Base-by-base conservation (phyloP, 64 coral and sea anemone genomes). In the Actinia tenebrosa region DNA sequence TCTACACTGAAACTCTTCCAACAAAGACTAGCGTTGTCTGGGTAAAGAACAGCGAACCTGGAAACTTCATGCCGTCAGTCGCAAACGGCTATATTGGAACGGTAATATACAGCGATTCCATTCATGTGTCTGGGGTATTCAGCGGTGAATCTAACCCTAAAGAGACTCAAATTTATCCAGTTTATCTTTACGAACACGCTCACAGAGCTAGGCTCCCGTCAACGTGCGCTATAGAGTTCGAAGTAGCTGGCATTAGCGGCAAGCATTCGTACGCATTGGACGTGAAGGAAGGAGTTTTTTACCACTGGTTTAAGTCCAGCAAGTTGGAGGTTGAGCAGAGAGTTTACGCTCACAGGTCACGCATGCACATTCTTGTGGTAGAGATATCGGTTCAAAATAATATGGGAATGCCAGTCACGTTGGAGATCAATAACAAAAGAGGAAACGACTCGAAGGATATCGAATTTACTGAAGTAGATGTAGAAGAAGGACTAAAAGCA, bases 21-120 rank as follows among this genome's bases (percentile, higher is more conserved):
- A 59, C 44, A 92, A 79, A 87, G n/a, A 46, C 30, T 3, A 87
- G 86, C 59, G 52, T 45, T 18, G 90, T 92, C 14, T 87, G 84
- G 58, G 90, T 92, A 3, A 23, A 78, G 20, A 60, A 92, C 61
- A 92, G 90, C 14, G 80, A 16, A 63, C 64, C 86, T 71, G 85
- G 90, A 0, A 87, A 86, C 60, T 71, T 87, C 66, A 92, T 92
- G 90, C 90, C 90, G 15, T 92, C 90, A 18, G 90, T 87, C 9
- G 90, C 77, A 3, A 92, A 92, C 81, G 90, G 90, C 22, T 92
- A 92, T 47, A 81, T 92, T 16, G 90, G 85, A n/a, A 92, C 90
- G 45, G 90, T 92, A 27, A 92, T 92, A 27, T 92, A 82, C 86
- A 87, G 90, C 16, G 90, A 87, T 56, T 16, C 78, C 9, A 86